Evolutionary conservation across 2,113 vertebrate genomes (phyloP), one percentile per base, ranked within the genome.

Genomic region (Taxidea taxus): DNA sequence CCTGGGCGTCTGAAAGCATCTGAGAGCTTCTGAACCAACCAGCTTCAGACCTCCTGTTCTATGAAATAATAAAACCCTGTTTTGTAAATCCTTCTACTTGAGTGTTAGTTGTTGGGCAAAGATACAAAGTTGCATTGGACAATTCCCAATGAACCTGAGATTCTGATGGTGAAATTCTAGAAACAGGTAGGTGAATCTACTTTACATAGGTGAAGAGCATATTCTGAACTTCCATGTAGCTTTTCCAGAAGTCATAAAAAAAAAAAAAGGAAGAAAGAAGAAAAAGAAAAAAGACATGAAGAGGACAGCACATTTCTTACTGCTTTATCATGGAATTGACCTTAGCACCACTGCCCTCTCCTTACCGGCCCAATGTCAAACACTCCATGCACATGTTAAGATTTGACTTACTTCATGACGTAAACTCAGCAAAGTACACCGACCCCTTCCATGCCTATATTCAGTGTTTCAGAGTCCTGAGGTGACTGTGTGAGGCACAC

Each of bases 121-220:
- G 21, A 47, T 1, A 4, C n/a, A 29, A 25, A 34, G 27, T n/a
- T 3, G 4, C 60, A 0, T 3, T 6, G 51, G 12, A 29, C 7
- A 6, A 5, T 5, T 42, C 37, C 18, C 49, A 72, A 2, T 3
- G 47, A 87, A 54, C 54, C 27, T 20, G 74, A 60, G 12, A 64
- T 64, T 49, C 85, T 64, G 70, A n/a, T 11, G n/a, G 44, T n/a
- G 29, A 49, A 20, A n/a, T 49, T 54, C 80, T 31, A 21, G 20
- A 72, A 90, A 49, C 14, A 27, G 6, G 7, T 13, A 27, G 70
- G 21, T 74, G 39, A 74, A 39, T 74, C 20, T 21, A 4, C 16
- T 23, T 27, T 9, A 18, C 18, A 1, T 3, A 37, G 4, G 12
- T 37, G 7, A 64, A 25, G 7, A 47, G 70, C 21, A 34, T 51